These are phyloP conservation scores for Porites rus DNA, from an alignment of 92 coral and sea anemone genomes.

Conservation along the genomic window DNA sequence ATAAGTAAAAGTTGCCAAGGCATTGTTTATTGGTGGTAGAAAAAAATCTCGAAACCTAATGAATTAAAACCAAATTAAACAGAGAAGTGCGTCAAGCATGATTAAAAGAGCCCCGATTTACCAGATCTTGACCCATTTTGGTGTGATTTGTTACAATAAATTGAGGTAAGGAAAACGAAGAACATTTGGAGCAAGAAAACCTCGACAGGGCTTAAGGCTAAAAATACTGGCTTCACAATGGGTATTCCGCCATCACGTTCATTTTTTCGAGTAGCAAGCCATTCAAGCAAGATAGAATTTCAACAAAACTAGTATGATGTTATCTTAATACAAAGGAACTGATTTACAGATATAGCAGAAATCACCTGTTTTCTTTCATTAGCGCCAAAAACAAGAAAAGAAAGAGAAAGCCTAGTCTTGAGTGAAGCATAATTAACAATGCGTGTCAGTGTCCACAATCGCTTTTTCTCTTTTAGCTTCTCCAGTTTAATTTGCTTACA, in stretches of 20 bases:
- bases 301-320: conserved; percentile 80
- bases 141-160: conserved; percentile 47
- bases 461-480: conserved; percentile 17
- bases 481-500: neutral
- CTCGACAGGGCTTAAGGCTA: neutral
- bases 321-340: conserved; percentile 73
- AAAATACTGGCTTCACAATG: conserved; percentile 38
- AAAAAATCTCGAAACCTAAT: conserved; percentile 6
- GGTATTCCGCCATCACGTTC: conserved; percentile 26
- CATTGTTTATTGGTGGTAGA: conserved; percentile 34
- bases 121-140: conserved; percentile 38
- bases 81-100: conserved; percentile 10
- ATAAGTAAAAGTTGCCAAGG: conserved; percentile 50
- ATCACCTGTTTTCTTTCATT: conserved; percentile 87
- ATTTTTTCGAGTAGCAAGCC: conserved; percentile 71
- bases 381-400: conserved; percentile 58
- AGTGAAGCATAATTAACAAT: conserved; percentile 41
- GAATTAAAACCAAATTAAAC: conserved; percentile 47
- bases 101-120: conserved; percentile 28
- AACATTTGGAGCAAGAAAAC: neutral
- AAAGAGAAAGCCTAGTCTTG: conserved; percentile 32
- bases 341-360: conserved; percentile 57
- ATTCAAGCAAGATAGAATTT: conserved; percentile 81
- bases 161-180: neutral
- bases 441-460: conserved; percentile 23